Percentiles rank a stretch among this genome's conserved stretches.
phyloP scores from a whole-genome alignment of 1,140 invertebrate species.

The Oedothorax gibbosus region DNA sequence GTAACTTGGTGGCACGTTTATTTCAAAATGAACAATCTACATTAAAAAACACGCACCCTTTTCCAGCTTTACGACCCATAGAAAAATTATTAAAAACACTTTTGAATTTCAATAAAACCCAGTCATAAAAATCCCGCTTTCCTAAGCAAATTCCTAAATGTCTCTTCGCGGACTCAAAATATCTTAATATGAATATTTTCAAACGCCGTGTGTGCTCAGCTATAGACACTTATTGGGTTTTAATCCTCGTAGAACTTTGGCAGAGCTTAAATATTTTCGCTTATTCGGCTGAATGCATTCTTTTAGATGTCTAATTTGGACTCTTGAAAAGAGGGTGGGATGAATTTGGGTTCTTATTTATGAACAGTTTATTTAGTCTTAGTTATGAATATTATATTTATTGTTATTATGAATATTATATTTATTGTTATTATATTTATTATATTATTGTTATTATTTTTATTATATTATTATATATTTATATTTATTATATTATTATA shows the following conservation, averaged over 20 bases:
- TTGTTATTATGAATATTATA: neutral
- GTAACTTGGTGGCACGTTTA: no score
- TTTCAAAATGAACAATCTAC: no score
- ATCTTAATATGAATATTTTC: slow-evolving; percentile 27
- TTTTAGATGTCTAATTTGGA: slow-evolving; percentile 48
- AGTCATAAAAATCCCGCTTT: slow-evolving; percentile 21
- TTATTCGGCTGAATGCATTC: slow-evolving; percentile 15
- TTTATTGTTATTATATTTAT: neutral
- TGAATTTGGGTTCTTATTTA: no score
- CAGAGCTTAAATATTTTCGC: slow-evolving; percentile 8
- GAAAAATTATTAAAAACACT: slow-evolving; percentile 1
- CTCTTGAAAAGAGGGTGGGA: neutral
- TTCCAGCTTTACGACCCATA: neutral
- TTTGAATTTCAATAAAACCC: neutral
- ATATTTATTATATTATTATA: slow-evolving; percentile 8
- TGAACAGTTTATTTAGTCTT: no score
- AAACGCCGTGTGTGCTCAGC: neutral
- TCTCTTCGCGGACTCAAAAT: neutral
- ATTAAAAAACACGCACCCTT: neutral
- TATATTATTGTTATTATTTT: neutral
- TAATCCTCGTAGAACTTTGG: slow-evolving; percentile 18
- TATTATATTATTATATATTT: neutral
- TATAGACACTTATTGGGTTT: slow-evolving; percentile 12
- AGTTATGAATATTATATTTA: no score
- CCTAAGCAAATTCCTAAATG: slow-evolving; percentile 29